Base-by-base conservation (phyloP, 2,888 invertebrate genomes). In the Ctena decussata region DNA sequence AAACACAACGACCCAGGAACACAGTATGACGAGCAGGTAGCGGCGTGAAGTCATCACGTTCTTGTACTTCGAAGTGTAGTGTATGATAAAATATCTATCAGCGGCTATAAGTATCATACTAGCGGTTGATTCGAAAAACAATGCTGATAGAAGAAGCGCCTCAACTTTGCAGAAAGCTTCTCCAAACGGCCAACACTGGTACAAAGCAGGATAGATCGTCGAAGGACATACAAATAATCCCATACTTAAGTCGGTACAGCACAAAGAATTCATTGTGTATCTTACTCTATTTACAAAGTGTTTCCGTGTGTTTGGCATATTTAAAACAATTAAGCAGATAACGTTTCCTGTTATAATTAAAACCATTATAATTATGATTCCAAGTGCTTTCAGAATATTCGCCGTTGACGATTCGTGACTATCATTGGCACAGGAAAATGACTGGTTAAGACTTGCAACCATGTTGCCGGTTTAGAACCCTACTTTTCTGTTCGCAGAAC, bases 121-220 rank as follows among this genome's bases (percentile, higher is more conserved):
- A 32, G 89, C 44, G 6, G 90, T 90, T 15, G 90, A 90, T 46
- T 90, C 90, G 46, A 89, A 89, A 65, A 90, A 90, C 35, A 90
- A 69, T 18, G 87, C 86, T 5, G 90, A 90, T 30, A 89, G 49
- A 12, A 87, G 37, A 65, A 90, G 65, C 2, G 89, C 90, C 46
- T 90, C 89, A 6, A 89, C 69, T 75, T 86, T 89, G 69, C 90
- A 90, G 53, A 90, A 78, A 0, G 70, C 74, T 80, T 87, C 84
- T 35, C 82, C 84, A 78, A 82, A 90, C 0, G 90, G 90, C 90
- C 90, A 90, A 30, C 90, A 90, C 1, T 83, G 78, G 37, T 84
- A 86, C 0, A 90, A 71, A 0, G 89, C 90, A 0, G 90, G 82
- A 37, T 90, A 90, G 21, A 89, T 73, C 15, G 82, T 84, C 5